These are phyloP conservation scores for Neria commutata DNA, from an alignment of 2,888 invertebrate genomes.

Conservation along the genomic window DNA sequence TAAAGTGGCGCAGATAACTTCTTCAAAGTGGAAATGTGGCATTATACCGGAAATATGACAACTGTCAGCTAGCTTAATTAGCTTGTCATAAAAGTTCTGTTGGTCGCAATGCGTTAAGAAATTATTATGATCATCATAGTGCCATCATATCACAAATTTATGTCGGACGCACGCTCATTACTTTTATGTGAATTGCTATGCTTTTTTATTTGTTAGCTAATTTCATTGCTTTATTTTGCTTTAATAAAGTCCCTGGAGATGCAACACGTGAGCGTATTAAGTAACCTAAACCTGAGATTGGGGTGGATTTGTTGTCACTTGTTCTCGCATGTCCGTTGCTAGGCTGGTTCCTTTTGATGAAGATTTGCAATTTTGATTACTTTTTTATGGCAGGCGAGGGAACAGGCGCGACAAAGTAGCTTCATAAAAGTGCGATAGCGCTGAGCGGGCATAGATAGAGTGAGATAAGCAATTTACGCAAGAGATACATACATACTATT, in stretches of 20 bases:
- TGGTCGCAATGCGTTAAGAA: constrained; percentile 1
- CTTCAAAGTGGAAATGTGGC: too few species aligned
- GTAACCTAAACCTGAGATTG: too few species aligned
- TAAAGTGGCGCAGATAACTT: too few species aligned
- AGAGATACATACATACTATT: too few species aligned
- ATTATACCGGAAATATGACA: too few species aligned
- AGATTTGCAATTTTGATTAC: constrained; percentile 13
- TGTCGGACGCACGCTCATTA: too few species aligned
- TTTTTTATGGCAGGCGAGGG: constrained; percentile 3
- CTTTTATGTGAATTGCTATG: too few species aligned
- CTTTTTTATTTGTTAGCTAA: constrained; percentile 49
- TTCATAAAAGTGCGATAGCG: too few species aligned
- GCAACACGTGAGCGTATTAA: constrained; percentile 58
- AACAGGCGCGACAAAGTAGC: neutral
- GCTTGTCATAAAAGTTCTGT: constrained; percentile 3
- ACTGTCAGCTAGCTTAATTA: constrained; percentile 11
- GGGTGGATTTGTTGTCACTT: too few species aligned
- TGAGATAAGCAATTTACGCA: too few species aligned
- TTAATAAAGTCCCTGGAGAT: constrained; percentile 57
- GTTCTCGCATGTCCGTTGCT: too few species aligned
- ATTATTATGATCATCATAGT: constrained; percentile 4
- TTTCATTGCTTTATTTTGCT: constrained; percentile 49
- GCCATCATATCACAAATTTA: neutral
- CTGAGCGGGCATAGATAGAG: too few species aligned
- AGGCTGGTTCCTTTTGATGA: constrained; percentile 27